Conservation (phyloP, 2,113 vertebrate genomes). For the Lampris megalopsis region DNA sequence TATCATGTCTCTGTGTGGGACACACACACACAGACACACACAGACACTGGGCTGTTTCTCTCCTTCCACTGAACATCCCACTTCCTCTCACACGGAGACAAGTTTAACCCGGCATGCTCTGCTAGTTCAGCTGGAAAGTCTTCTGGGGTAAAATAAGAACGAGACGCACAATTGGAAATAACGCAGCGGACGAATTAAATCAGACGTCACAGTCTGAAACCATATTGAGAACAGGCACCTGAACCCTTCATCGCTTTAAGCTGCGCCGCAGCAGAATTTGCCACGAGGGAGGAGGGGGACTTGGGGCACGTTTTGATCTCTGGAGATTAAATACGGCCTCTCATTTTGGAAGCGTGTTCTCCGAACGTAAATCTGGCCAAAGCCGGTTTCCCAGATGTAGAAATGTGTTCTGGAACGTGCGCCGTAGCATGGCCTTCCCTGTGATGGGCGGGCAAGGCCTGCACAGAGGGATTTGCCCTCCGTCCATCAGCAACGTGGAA, state of each 20-base stretch:
- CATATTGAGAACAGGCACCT: not conserved
- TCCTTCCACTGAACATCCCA: not conserved
- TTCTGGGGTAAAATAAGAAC: conserved; percentile 14
- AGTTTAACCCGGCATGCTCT: conserved; percentile 32
- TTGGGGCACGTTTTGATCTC: conserved; percentile 31
- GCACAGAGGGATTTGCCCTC: too few relatives aligned
- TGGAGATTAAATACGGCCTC: conserved; percentile 33
- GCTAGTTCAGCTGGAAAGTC: conserved; percentile 40
- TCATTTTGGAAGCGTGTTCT: conserved; percentile 26
- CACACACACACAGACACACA: conserved; percentile 1
- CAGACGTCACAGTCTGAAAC: not conserved
- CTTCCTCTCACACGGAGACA: not conserved
- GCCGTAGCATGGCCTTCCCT: not conserved
- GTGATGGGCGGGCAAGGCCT: not conserved
- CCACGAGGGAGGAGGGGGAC: not conserved
- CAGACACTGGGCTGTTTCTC: conserved; percentile 4
- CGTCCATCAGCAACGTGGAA: too few relatives aligned
- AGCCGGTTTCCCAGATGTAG: not conserved
- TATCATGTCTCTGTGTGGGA: conserved; percentile 37
- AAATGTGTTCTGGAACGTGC: not conserved
- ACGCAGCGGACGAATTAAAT: not conserved
- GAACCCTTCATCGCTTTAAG: not conserved
- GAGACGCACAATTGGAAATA: not conserved
- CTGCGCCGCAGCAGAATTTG: not conserved
- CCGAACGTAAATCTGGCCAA: conserved; percentile 47